Base-by-base conservation (phyloP, 2,113 vertebrate species). In the Rhipidura dahli region DNA sequence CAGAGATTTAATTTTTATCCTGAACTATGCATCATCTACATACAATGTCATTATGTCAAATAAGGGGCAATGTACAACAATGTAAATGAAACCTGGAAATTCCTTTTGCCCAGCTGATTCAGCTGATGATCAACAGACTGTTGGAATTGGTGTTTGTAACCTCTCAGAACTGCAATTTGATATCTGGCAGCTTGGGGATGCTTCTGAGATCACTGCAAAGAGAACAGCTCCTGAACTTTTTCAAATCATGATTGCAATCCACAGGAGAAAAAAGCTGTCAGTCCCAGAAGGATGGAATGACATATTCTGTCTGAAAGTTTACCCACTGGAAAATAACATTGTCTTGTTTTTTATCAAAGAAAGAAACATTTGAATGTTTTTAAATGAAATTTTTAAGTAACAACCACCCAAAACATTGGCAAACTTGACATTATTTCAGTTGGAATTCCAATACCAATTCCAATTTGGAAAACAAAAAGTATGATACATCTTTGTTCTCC, bases 121-220 rank as follows among this genome's bases (percentile, higher is more conserved):
- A 87, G 35, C 26, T 2, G 4, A 37, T 18, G 45, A 85, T 40
- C 30, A 60, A 24, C 0, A 69, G 23, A 47, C 28, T 53, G 20
- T 20, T 69, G 64, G 31, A 45, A 68, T 0, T 60, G 22, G 10
- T 0, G 0, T 65, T 61, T 56, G 27, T 39, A 87, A 63, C 28
- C 21, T 42, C 72, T 75, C 33, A 57, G 64, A 96, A 82, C 21
- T 28, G 13, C 26, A 76, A 5, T 26, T 37, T 44, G n/a, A 39
- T 83, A 71, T 40, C 59, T 83, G 31, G 79, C 35, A 73, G 45
- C 20, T 27, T 42, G 13, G 31, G 18, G 50, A 57, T 80, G 45
- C 16, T 77, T 76, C 78, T 92, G 49, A 51, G 40, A 72, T 64
- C 70, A 40, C 23, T 73, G 76, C 24, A 57, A 87, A 81, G 11